phyloP scores from a whole-genome alignment of 2,797 vertebrate genomes.

The Sebastes minor region DNA sequence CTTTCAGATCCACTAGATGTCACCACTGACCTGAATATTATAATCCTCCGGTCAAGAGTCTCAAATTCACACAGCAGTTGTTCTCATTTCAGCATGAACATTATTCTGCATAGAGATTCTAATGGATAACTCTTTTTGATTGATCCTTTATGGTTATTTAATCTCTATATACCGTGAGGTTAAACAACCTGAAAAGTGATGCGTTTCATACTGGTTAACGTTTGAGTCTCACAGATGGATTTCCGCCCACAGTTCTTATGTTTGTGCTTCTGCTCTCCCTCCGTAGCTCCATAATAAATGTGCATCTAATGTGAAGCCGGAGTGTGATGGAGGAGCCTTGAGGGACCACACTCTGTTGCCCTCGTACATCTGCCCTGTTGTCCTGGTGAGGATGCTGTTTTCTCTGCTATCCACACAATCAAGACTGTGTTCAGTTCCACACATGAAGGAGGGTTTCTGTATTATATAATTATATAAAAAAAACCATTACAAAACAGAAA shows the following conservation, averaged over 20 bases:
- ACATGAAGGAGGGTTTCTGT: background rate
- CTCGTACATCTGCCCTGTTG: conserved; percentile 90
- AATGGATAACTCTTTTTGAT: background rate
- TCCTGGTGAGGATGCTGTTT: conserved; percentile 84
- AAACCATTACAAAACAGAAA: background rate
- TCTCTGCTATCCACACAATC: background rate
- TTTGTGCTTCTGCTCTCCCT: conserved; percentile 37
- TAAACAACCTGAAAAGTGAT: background rate
- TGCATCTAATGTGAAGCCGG: conserved; percentile 86
- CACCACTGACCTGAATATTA: background rate
- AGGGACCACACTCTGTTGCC: conserved; percentile 93
- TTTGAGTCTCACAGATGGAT: conserved; percentile 50
- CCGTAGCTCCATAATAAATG: conserved; percentile 94
- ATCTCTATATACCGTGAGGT: background rate
- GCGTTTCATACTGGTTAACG: background rate
- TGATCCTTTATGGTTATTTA: background rate
- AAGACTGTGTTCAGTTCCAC: background rate
- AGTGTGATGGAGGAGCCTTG: conserved; percentile 91
- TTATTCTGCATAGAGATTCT: background rate
- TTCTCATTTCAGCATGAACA: background rate
- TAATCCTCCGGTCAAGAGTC: background rate
- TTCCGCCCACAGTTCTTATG: conserved; percentile 49
- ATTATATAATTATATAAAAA: background rate
- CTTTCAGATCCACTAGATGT: conserved; percentile 60
- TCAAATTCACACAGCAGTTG: background rate